These are phyloP conservation scores for Sphaerophoria taeniata DNA, from an alignment of 2,888 invertebrate genomes.

Conservation along the genomic window DNA sequence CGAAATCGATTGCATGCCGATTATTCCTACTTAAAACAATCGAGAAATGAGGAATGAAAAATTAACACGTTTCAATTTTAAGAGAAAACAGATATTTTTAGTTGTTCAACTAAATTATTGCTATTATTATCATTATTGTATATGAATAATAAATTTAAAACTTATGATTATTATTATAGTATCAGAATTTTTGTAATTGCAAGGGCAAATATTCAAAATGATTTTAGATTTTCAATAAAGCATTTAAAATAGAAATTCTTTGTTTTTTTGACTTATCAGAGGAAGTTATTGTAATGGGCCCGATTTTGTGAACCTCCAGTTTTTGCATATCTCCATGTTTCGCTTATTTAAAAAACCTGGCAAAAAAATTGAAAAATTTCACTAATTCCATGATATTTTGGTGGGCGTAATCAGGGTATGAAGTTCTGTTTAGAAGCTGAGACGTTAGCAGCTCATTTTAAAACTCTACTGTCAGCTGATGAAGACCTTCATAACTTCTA, in stretches of 20 bases:
- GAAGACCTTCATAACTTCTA: no score
- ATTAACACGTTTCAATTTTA: slow-evolving; percentile 23
- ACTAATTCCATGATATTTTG: no score
- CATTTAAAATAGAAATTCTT: slow-evolving; percentile 51
- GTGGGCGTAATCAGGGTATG: no score
- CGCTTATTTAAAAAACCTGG: no score
- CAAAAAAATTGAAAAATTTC: no score
- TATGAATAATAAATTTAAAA: slow-evolving; percentile 46
- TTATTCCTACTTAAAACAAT: neutral
- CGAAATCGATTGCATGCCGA: neutral
- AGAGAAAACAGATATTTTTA: slow-evolving; percentile 46
- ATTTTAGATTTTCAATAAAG: slow-evolving; percentile 71
- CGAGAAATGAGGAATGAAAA: slow-evolving; percentile 8
- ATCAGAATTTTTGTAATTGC: slow-evolving; percentile 33
- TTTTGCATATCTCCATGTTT: no score
- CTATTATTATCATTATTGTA: slow-evolving; percentile 55
- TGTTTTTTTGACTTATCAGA: no score
- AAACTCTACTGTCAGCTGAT: no score
- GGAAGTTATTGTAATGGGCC: no score
- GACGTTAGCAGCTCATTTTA: no score
- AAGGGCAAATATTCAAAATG: slow-evolving; percentile 51
- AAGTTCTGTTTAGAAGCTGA: no score
- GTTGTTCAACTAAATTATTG: slow-evolving; percentile 49
- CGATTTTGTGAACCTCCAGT: no score
- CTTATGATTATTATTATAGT: slow-evolving; percentile 61